Percentiles rank a stretch among this genome's conserved stretches.
phyloP scores from a whole-genome alignment of 1,140 invertebrate genomes.

The Trigoniulus corallinus region DNA sequence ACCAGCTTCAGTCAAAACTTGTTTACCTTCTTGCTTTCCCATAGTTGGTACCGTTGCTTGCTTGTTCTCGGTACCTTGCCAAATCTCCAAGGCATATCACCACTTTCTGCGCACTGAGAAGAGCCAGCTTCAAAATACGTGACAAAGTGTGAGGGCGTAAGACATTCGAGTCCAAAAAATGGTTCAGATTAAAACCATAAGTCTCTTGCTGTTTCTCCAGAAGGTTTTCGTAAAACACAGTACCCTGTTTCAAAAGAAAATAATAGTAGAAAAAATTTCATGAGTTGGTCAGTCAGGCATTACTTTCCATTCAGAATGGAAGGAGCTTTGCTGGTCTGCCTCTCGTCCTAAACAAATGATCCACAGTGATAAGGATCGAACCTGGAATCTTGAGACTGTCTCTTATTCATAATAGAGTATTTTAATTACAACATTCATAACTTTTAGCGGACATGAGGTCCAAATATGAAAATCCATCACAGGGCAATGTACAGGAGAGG shows the following conservation, averaged over 20 bases:
- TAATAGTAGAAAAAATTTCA: background rate
- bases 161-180: slow-evolving; percentile 31
- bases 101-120: slow-evolving; percentile 70
- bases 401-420: too few relatives aligned
- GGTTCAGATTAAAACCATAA: slow-evolving; percentile 53
- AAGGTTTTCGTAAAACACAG: slow-evolving; percentile 56
- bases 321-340: too few relatives aligned
- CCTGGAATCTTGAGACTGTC: too few relatives aligned
- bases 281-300: background rate
- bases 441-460: too few relatives aligned
- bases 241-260: slow-evolving; percentile 33
- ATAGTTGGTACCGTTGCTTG: slow-evolving; percentile 63
- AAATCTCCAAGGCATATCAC: slow-evolving; percentile 81
- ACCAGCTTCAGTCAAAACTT: background rate
- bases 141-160: slow-evolving; percentile 38
- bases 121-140: slow-evolving; percentile 50
- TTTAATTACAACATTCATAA: too few relatives aligned
- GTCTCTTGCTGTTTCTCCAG: slow-evolving; percentile 51
- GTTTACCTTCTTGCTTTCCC: slow-evolving; percentile 49
- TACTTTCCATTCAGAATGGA: too few relatives aligned
- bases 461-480: too few relatives aligned
- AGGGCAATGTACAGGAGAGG: too few relatives aligned
- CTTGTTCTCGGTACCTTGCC: slow-evolving; percentile 68
- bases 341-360: too few relatives aligned
- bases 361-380: too few relatives aligned